These are phyloP conservation scores for Festucalex cinctus DNA, from an alignment of 2,113 vertebrate genomes.

Conservation along the genomic window DNA sequence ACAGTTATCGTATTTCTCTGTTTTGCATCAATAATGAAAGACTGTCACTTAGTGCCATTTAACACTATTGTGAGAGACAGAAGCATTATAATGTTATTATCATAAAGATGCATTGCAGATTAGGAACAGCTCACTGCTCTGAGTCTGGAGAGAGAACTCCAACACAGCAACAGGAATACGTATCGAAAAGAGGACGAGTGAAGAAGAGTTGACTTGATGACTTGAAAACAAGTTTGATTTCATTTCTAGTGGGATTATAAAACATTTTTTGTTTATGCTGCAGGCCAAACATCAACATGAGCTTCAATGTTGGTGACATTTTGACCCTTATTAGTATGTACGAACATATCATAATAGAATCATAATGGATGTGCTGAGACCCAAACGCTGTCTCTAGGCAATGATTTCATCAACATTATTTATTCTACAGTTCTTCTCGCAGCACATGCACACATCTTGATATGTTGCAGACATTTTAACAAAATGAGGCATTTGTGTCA, in stretches of 20 bases:
- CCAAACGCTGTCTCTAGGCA: background rate
- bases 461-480: background rate
- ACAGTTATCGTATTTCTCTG: background rate
- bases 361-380: slow-evolving; percentile 11
- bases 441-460: background rate
- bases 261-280: slow-evolving; percentile 2
- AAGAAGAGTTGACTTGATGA: background rate
- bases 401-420: slow-evolving; percentile 4
- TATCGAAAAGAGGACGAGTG: background rate
- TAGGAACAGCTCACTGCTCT: background rate
- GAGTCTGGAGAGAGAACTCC: background rate
- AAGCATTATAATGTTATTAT: background rate
- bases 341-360: background rate
- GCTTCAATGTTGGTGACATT: background rate
- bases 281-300: background rate
- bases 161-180: background rate
- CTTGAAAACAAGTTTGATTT: background rate
- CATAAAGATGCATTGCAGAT: background rate
- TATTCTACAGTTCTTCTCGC: background rate
- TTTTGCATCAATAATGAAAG: background rate
- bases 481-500: background rate
- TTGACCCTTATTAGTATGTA: slow-evolving; percentile 1
- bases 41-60: background rate
- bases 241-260: background rate
- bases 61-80: background rate